Base-by-base conservation (phyloP, 1,140 invertebrate genomes). In the Aricia agestis region DNA sequence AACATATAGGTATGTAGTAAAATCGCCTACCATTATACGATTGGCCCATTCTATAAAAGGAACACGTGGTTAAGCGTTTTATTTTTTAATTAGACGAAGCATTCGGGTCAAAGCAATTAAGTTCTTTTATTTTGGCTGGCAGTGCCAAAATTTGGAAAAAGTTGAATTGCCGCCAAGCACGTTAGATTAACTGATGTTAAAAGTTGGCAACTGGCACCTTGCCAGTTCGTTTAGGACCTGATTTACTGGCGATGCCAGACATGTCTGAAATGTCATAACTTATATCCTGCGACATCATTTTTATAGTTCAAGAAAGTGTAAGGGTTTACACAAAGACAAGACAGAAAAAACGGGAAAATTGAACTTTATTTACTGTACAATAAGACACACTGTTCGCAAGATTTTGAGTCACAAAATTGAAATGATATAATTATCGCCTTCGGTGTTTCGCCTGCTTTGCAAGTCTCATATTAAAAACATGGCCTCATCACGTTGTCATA, bases 71-170 rank as follows among this genome's bases (percentile, higher is more conserved):
- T 36, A 36, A 36, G 36, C 36, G 9, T 36, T 67, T 67, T 71
- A 67, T 67, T 71, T 71, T 71, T 71, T 71, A 71, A 71, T 71
- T 71, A 71, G 70, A 71, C 66, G 70, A 42, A 67, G n/a, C 36
- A 71, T 67, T 67, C 52, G 70, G 70, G 70, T 71, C 70, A 81
- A 73, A 78, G 72, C 74, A 81, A 76, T 77, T 79, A 79, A 79
- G 75, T 73, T 75, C 75, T 76, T 78, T 78, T 76, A 76, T 78
- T 78, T 76, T 73, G 45, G 45, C 13, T 15, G 45, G 77, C 73
- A 73, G 75, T 74, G 77, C 77, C 77, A 78, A 78, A 77, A 78
- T 78, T 76, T 70, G 73, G 76, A 76, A 78, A 76, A 71, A 31
- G 58, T 76, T 78, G 77, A 76, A 76, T 67, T 72, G 67, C 68